Conservation (phyloP, 2,113 vertebrate species). For the Typhlomys cinereus region DNA sequence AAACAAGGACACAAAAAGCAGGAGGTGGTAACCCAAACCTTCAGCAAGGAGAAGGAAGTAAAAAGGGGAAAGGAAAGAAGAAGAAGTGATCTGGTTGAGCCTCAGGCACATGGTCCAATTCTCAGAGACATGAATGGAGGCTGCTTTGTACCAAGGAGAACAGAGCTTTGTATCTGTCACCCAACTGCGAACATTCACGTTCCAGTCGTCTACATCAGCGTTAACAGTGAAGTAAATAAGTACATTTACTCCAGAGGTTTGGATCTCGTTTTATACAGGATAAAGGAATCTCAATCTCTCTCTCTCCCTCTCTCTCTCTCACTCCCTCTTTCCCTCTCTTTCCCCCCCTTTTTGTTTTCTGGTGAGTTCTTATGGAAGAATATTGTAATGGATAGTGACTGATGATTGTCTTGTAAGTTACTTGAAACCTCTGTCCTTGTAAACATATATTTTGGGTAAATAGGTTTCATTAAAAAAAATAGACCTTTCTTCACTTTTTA, state of each 20-base stretch:
- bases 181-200: conserved; percentile 69
- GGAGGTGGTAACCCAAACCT: conserved; percentile 90
- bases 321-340: too few species aligned
- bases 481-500: conserved; percentile 65
- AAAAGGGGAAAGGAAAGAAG: conserved; percentile 99
- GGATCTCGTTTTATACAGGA: not conserved
- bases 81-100: conserved; percentile 85
- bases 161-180: conserved; percentile 34
- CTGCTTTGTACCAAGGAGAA: conserved; percentile 35
- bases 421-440: conserved; percentile 65
- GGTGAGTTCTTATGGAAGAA: conserved; percentile 49
- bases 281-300: too few species aligned
- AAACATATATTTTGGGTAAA: conserved; percentile 41
- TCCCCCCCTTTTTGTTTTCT: not conserved
- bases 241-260: conserved; percentile 35
- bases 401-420: conserved; percentile 59
- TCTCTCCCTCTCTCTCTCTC: too few species aligned
- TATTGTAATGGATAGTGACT: conserved; percentile 53
- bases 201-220: conserved; percentile 61
- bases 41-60: conserved; percentile 94
- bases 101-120: not conserved
- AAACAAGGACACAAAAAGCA: conserved; percentile 95
- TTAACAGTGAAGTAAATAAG: conserved; percentile 60
- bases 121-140: not conserved
- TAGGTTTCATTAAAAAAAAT: conserved; percentile 45